Percentiles rank a stretch among this genome's conserved stretches.
These are phyloP conservation scores for Australoheros scitulus DNA, from an alignment of 2,113 vertebrate genomes.

Conservation along the genomic window DNA sequence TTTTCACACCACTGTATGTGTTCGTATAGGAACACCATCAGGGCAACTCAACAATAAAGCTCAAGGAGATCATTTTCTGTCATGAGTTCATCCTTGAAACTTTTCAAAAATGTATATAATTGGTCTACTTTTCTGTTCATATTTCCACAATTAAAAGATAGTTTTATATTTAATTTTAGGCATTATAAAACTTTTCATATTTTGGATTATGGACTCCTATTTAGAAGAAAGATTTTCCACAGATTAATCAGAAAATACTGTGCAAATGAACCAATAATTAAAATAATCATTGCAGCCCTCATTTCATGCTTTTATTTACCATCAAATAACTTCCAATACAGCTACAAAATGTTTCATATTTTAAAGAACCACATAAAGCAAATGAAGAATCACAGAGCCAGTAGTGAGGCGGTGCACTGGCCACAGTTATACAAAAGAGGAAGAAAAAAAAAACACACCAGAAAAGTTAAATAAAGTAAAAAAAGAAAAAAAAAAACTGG, in stretches of 20 bases:
- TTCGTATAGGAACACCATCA: not conserved
- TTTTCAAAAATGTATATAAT: too few species aligned
- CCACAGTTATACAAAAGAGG: too few species aligned
- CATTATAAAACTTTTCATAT: too few species aligned
- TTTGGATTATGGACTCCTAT: too few species aligned
- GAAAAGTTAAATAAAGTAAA: too few species aligned
- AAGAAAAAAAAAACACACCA: too few species aligned
- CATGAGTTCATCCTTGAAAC: accelerated
- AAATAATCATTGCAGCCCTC: not conserved
- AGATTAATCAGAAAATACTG: not conserved
- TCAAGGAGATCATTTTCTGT: not conserved
- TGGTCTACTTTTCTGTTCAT: not conserved
- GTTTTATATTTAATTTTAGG: not conserved
- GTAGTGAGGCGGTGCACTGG: too few species aligned
- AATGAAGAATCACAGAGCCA: too few species aligned
- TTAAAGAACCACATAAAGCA: not conserved
- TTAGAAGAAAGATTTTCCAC: too few species aligned
- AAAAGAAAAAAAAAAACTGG: too few species aligned
- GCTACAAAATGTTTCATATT: too few species aligned
- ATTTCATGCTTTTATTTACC: not conserved
- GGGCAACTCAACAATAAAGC: not conserved
- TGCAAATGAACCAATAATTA: not conserved
- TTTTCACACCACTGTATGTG: too few species aligned
- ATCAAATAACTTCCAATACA: not conserved
- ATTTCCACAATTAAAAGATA: not conserved